Evolutionary conservation across 2,888 invertebrate genomes (phyloP).

Genomic region (Pinctada fucata): DNA sequence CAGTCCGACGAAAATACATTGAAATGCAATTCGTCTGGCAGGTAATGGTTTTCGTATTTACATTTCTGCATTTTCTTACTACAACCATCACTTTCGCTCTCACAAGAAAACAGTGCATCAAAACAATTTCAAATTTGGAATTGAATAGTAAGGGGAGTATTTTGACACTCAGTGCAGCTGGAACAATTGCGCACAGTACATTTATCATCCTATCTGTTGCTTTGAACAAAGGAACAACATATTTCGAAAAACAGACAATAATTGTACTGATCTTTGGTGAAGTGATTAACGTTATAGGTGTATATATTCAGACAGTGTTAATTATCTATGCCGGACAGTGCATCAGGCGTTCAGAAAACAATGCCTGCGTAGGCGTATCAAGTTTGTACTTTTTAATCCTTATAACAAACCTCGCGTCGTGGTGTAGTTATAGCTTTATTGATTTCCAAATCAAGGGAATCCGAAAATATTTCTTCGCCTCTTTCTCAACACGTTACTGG

Average conservation of each 20-base stretch:
- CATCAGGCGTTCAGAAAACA: not conserved
- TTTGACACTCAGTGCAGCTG: conserved; percentile 15
- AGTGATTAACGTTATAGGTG: conserved; percentile 6
- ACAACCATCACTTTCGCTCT: not conserved
- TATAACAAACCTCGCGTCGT: not conserved
- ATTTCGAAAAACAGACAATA: not conserved
- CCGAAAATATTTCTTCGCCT: not conserved
- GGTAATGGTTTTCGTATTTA: not conserved
- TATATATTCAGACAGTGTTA: conserved; percentile 15
- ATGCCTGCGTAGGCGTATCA: not conserved
- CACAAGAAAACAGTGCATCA: not conserved
- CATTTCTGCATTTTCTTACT: not conserved
- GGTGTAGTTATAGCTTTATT: not conserved
- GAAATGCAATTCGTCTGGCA: not conserved
- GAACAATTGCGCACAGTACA: conserved; percentile 4
- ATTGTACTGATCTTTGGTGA: not conserved
- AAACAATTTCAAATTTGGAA: not conserved
- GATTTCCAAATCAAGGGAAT: not conserved
- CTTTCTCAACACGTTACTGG: not conserved
- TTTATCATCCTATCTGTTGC: conserved; percentile 10
- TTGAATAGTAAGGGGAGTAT: not conserved
- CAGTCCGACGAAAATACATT: not conserved
- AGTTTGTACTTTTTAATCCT: not conserved
- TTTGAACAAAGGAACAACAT: not conserved
- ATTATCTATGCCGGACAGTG: conserved; percentile 11